Evolutionary conservation across 1,140 invertebrate species (phyloP).

Genomic region (Pectinophora gossypiella): DNA sequence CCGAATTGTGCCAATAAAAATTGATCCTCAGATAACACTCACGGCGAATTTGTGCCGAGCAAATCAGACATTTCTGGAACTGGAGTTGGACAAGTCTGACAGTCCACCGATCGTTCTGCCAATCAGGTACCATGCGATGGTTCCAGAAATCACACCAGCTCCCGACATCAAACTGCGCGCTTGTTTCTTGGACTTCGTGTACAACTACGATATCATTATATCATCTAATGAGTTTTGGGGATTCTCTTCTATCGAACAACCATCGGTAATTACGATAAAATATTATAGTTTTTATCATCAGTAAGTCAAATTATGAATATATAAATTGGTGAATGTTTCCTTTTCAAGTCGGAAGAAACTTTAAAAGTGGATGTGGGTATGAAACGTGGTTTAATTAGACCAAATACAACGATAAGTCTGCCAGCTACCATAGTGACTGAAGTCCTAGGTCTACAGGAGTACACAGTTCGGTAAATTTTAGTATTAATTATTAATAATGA

Average conservation of each 20-base stretch:
- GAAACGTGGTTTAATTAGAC: constrained; percentile 55
- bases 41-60: constrained; percentile 58
- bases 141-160: constrained; percentile 45
- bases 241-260: constrained; percentile 50
- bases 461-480: constrained; percentile 36
- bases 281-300: too few relatives aligned
- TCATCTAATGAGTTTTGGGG: constrained; percentile 46
- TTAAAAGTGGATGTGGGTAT: constrained; percentile 40
- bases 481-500: background rate
- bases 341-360: constrained; percentile 50
- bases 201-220: constrained; percentile 41
- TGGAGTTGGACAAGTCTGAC: constrained; percentile 62
- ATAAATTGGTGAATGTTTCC: too few relatives aligned
- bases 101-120: constrained; percentile 56
- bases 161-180: constrained; percentile 49
- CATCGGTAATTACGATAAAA: too few relatives aligned
- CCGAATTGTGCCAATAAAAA: too few relatives aligned
- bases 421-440: constrained; percentile 44
- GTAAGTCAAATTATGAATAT: too few relatives aligned
- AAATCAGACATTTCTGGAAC: constrained; percentile 52
- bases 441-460: constrained; percentile 44
- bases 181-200: constrained; percentile 52
- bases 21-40: constrained; percentile 42
- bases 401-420: constrained; percentile 41
- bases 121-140: constrained; percentile 52